These are phyloP conservation scores for Beris chalybata DNA, from an alignment of 2,888 invertebrate species.

Conservation along the genomic window DNA sequence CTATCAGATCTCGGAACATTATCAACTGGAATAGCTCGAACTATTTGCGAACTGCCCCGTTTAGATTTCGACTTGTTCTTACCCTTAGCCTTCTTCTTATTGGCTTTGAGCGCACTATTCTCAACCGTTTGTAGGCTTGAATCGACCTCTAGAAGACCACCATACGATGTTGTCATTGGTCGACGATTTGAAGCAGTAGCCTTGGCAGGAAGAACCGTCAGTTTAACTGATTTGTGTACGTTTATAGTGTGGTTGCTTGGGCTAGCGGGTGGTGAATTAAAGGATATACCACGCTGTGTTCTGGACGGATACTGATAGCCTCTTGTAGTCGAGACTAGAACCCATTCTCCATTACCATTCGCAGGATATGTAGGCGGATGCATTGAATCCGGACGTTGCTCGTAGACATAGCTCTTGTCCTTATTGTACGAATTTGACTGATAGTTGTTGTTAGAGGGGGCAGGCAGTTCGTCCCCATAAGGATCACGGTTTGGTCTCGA, in stretches of 20 bases:
- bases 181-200: constrained; percentile 55
- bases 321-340: constrained; percentile 74
- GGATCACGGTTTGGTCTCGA: constrained; percentile 32
- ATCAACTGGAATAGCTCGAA: constrained; percentile 36
- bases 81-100: constrained; percentile 43
- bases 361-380: constrained; percentile 65
- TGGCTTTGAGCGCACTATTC: constrained; percentile 52
- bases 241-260: constrained; percentile 52
- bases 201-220: constrained; percentile 72
- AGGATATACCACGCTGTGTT: constrained; percentile 54
- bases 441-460: background rate
- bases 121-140: constrained; percentile 72
- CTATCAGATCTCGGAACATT: constrained; percentile 36
- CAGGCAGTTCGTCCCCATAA: background rate
- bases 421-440: constrained; percentile 3
- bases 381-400: constrained; percentile 30
- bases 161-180: constrained; percentile 66
- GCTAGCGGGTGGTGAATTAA: constrained; percentile 36
- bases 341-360: constrained; percentile 75
- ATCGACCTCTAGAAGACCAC: constrained; percentile 74
- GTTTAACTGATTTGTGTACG: constrained; percentile 62
- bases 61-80: constrained; percentile 18
- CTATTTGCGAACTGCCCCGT: constrained; percentile 18
- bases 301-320: constrained; percentile 63
- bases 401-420: constrained; percentile 7